These are phyloP conservation scores for Chrysaora quinquecirrha DNA, from an alignment of 30 jellyfish, hydroid and myxozoan species.

Conservation along the genomic window DNA sequence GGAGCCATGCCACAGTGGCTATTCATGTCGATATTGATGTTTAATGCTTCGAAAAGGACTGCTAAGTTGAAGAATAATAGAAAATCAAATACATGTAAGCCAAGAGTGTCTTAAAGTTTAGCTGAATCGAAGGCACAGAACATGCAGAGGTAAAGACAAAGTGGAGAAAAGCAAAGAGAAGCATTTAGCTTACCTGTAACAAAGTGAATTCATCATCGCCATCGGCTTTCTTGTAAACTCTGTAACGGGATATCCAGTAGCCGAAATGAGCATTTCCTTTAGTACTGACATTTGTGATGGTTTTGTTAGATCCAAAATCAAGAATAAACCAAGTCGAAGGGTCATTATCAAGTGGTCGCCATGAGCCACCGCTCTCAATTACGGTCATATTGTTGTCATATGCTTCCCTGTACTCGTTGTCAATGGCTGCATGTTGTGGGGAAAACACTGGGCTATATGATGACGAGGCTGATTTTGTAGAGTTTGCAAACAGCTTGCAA, in stretches of 20 bases:
- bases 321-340: slow-evolving; percentile 22
- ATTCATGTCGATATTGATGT: no score
- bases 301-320: slow-evolving; percentile 41
- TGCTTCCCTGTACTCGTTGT: slow-evolving; percentile 26
- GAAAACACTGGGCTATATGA: slow-evolving; percentile 18
- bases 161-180: no score
- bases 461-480: slow-evolving; percentile 47
- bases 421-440: slow-evolving; percentile 41
- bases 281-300: slow-evolving; percentile 29
- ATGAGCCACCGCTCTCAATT: slow-evolving; percentile 51
- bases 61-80: no score
- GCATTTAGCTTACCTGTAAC: not conserved
- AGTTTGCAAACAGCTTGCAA: slow-evolving; percentile 28
- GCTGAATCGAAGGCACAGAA: no score
- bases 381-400: slow-evolving; percentile 9
- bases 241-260: slow-evolving; percentile 38
- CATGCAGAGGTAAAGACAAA: no score
- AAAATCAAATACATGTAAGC: no score
- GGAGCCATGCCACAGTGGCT: no score
- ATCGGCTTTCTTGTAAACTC: slow-evolving; percentile 12
- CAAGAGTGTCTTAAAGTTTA: no score
- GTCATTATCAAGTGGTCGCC: slow-evolving; percentile 48
- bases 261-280: slow-evolving; percentile 46
- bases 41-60: no score
- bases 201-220: not conserved